Evolutionary conservation across 2,888 invertebrate genomes (phyloP), one percentile per base, ranked within the genome.

Genomic region (Automeris io): DNA sequence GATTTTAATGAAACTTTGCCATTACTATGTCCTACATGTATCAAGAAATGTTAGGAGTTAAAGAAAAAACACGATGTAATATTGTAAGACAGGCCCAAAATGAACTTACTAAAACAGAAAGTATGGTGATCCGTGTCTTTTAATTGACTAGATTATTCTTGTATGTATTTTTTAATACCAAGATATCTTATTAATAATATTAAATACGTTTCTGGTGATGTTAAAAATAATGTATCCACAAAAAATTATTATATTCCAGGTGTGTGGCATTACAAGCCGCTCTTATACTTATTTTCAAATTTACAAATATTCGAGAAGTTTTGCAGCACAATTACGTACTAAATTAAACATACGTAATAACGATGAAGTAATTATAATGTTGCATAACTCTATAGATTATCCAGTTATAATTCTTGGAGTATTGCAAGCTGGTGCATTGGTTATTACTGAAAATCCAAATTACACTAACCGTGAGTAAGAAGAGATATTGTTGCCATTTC

Each of bases 331-430:
- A 43, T 73, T 94, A 18, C 85, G 90, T 42, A 80, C 80, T 18
- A 88, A 90, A 53, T 87, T 92, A 19, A 89, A 90, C 39, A 56
- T 93, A 2, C 72, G 73, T 40, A 79, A 87, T 34, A 89, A 90
- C 0, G 91, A 93, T 54, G 87, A 90, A 0, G 61, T 93, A 8
- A 91, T 90, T 0, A 45, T 94, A 12, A 85, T 92, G 39, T 63
- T 93, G 47, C 91, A 92, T 5, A 95, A 95, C 66, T 58, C 88
- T 18, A 93, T 93, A 0, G 94, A 94, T 64, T 91, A 88, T 56
- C 87, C 90, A 0, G 81, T 91, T 7, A 86, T 88, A 1, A 60
- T 88, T 1, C 67, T 92, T 40, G 94, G 92, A 0, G 74, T 88
- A 19, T 58, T 91, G 3, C 88, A 91, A 54, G 92, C 92, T 11